phyloP scores from a whole-genome alignment of 2,113 vertebrate species.

The Charadrius vociferus region DNA sequence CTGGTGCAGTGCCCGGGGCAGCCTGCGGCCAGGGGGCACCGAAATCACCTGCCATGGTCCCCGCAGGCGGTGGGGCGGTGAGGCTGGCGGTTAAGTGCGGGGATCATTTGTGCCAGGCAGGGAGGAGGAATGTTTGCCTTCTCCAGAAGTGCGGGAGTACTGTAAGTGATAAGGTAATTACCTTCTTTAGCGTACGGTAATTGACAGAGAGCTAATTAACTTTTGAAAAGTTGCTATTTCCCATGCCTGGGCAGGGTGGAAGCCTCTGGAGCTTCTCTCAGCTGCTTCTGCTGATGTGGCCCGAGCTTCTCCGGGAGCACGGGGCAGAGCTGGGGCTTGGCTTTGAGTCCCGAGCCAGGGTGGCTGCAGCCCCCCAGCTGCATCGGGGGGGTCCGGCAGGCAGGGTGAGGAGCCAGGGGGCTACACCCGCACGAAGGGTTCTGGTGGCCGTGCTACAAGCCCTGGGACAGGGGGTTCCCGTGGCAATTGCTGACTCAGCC shows the following conservation, averaged over 20 bases:
- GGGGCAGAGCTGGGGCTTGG: not conserved
- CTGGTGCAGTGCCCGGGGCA: not conserved
- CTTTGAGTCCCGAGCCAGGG: no score
- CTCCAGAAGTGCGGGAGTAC: not conserved
- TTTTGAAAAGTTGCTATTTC: not conserved
- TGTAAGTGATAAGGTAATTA: not conserved
- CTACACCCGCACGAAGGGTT: fast-evolving
- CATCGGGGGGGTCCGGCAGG: fast-evolving
- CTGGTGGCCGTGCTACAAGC: fast-evolving
- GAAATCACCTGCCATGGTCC: fast-evolving
- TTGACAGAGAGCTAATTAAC: conserved; percentile 2
- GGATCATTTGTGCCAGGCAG: not conserved
- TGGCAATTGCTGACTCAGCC: not conserved
- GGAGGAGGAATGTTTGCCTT: not conserved
- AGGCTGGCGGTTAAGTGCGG: fast-evolving
- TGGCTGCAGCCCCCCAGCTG: fast-evolving
- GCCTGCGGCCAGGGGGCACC: fast-evolving
- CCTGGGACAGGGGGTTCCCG: not conserved
- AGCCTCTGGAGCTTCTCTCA: not conserved
- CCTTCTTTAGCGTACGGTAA: not conserved
- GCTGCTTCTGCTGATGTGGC: not conserved
- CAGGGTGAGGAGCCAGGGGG: fast-evolving
- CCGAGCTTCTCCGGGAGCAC: fast-evolving
- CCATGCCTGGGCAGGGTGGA: not conserved
- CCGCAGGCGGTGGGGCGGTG: fast-evolving